A percentile compares a stretch with the other conserved stretches of the same genome.
Conservation (phyloP, 1,140 invertebrate species). For the Spodoptera frugiperda region DNA sequence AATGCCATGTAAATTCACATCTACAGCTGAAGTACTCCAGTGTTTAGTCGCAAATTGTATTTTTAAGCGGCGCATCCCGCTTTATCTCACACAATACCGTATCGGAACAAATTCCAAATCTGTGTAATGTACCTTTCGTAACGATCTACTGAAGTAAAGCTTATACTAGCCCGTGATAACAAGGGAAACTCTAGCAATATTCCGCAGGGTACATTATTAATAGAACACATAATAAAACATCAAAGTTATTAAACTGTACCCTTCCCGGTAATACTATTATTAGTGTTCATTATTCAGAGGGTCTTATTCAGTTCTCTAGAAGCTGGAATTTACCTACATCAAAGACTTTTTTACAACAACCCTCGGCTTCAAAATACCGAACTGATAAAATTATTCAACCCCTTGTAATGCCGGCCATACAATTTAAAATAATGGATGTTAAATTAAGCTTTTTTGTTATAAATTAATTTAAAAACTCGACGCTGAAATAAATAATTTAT, state of each 20-base stretch:
- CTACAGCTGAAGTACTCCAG: constrained; percentile 46
- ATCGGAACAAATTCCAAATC: background rate
- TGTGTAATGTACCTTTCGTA: no score
- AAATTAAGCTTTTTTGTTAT: constrained; percentile 17
- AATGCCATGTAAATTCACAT: constrained; percentile 59
- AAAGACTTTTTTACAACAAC: constrained; percentile 15
- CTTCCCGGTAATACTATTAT: background rate
- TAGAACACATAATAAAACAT: background rate
- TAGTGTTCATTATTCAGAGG: background rate
- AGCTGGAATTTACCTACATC: background rate
- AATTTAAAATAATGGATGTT: constrained; percentile 9
- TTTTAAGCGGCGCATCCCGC: constrained; percentile 1
- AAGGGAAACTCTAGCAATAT: background rate
- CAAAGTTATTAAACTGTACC: background rate
- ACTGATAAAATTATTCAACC: constrained; percentile 23
- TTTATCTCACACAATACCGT: constrained; percentile 4
- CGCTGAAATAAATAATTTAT: background rate
- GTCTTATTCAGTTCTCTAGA: background rate
- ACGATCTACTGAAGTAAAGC: no score
- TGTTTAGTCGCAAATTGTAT: constrained; percentile 28
- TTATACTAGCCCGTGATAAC: no score
- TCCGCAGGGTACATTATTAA: background rate
- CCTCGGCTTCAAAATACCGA: constrained; percentile 12
- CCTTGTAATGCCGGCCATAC: constrained; percentile 24
- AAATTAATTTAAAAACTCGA: constrained; percentile 15